Evolutionary conservation across 1,140 invertebrate species (phyloP).

Genomic region (Atta texana): DNA sequence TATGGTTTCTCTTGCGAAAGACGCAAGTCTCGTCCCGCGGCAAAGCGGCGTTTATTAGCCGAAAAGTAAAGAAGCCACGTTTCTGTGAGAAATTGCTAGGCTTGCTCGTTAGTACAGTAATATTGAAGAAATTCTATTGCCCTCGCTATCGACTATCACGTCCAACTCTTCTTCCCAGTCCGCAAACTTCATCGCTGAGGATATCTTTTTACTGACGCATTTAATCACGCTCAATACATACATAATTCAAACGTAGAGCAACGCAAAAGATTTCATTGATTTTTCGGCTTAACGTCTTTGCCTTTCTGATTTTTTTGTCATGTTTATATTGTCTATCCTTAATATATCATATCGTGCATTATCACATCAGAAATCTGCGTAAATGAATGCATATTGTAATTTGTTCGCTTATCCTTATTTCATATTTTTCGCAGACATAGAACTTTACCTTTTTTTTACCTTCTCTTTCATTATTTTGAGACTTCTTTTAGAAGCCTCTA

Average conservation of each 20-base stretch:
- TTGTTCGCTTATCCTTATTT: not conserved
- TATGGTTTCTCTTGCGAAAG: constrained; percentile 26
- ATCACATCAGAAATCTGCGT: not conserved
- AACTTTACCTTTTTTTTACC: not conserved
- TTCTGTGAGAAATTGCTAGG: constrained; percentile 55
- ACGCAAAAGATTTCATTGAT: not conserved
- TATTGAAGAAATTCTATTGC: constrained; percentile 55
- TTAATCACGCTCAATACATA: not conserved
- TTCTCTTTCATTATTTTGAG: not conserved
- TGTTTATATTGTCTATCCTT: not conserved
- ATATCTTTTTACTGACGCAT: not conserved
- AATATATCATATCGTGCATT: not conserved
- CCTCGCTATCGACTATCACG: constrained; percentile 66
- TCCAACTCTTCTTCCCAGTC: not conserved
- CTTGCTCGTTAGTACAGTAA: constrained; percentile 48
- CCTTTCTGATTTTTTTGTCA: not conserved
- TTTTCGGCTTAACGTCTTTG: not conserved
- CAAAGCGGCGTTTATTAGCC: constrained; percentile 16
- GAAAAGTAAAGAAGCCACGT: constrained; percentile 62
- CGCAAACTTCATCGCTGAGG: not conserved
- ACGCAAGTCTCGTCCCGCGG: not conserved
- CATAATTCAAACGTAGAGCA: not conserved
- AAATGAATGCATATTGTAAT: not conserved
- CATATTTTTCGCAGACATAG: not conserved
- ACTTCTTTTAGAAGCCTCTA: not conserved